These are phyloP conservation scores for Coronaproctus castanopsis DNA, from an alignment of 2,888 invertebrate genomes.

Conservation along the genomic window DNA sequence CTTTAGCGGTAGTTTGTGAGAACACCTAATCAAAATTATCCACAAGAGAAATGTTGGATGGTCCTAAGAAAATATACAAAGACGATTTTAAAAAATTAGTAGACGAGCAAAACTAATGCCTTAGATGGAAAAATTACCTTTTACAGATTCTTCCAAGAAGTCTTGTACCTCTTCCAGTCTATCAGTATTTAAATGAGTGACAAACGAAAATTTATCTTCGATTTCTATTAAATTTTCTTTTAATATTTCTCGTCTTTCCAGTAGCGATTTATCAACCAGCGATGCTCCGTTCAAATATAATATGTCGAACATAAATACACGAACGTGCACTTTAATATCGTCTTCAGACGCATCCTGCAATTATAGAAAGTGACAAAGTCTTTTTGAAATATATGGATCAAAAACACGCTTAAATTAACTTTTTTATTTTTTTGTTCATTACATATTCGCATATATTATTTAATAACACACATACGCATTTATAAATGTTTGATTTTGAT, in stretches of 20 bases:
- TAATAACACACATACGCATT: too few relatives aligned
- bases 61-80: slow-evolving; percentile 36
- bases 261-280: slow-evolving; percentile 57
- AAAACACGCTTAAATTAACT: too few relatives aligned
- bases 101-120: too few relatives aligned
- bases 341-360: slow-evolving; percentile 46
- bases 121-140: too few relatives aligned
- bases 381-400: too few relatives aligned
- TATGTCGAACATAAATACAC: slow-evolving; percentile 91
- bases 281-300: slow-evolving; percentile 74
- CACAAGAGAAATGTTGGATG: slow-evolving; percentile 41
- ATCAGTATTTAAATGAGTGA: slow-evolving; percentile 56
- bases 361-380: slow-evolving; percentile 10
- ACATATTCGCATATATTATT: too few relatives aligned
- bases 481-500: too few relatives aligned
- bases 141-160: slow-evolving; percentile 83
- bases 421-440: too few relatives aligned
- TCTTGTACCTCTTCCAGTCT: slow-evolving; percentile 80
- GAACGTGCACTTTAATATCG: slow-evolving; percentile 72
- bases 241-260: slow-evolving; percentile 49
- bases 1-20: slow-evolving; percentile 68
- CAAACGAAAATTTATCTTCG: slow-evolving; percentile 73
- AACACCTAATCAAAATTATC: slow-evolving; percentile 44
- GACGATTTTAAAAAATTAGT: slow-evolving; percentile 53
- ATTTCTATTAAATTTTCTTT: slow-evolving; percentile 45